Base-by-base conservation (phyloP, 2,113 vertebrate genomes). In the Anarhynchus alexandrinus region DNA sequence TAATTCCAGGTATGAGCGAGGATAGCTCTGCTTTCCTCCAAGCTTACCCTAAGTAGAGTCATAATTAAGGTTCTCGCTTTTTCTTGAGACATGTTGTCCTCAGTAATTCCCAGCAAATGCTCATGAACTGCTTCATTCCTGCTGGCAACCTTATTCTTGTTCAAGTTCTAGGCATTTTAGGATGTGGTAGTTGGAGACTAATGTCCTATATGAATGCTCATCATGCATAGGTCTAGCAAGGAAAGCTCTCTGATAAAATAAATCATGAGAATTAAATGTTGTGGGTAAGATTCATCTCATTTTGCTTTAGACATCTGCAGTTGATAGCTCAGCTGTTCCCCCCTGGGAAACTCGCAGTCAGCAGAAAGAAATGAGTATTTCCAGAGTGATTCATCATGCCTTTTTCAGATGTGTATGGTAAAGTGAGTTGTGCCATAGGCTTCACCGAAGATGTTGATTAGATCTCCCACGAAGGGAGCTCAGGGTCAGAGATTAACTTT, bases 101-200 rank as follows among this genome's bases (percentile, higher is more conserved):
- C 26, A 6, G 17, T 6, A 84, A 87, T 84, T 27, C 40, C n/a
- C 19, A 69, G 10, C 6, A 67, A 90, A 40, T 9, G 6, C 65
- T 57, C 25, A 61, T 22, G 6, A 80, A 45, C 22, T n/a, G 14
- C 12, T 64, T 15, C 10, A 71, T 72, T 45, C 29, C 51, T 45
- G 6, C 34, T 40, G 57, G 2, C 6, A 72, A 3, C 2, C 1
- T 80, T 5, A 2, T 8, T 22, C 19, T 64, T 66, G 20, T 47
- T 57, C 5, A 6, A 11, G 7, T 13, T 40, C 67, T 22, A 40
- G 6, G 9, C 5, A 9, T 49, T 83, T 86, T 27, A 59, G 15
- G 47, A 11, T 0, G 0, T 25, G 36, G 3, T 32, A 4, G 2
- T 17, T 69, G 72, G 42, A 59, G 43, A 11, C 9, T 72, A 25